Base-by-base conservation (phyloP, 2,888 invertebrate genomes). In the Chrysolina haemoptera region DNA sequence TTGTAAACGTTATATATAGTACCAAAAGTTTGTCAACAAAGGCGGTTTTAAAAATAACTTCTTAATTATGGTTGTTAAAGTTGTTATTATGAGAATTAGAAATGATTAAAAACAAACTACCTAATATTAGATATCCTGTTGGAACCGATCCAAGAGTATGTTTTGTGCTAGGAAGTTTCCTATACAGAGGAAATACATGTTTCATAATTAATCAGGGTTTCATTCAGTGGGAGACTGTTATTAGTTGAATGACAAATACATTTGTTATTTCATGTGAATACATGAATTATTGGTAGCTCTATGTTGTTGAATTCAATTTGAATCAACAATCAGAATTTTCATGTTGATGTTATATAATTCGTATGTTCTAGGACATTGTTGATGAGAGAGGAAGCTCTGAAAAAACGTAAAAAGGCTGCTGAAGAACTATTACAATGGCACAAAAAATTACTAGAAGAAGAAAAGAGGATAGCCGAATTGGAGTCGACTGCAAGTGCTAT, bases 381-480 rank as follows among this genome's bases (percentile, higher is more conserved):
- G 79, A 88, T 89, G 84, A 88, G 89, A 68, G 90, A 90, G 84
- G 86, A 86, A 50, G 89, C 89, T 71, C 82, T 90, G 68, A 85
- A 87, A 70, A 87, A 88, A 79, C 87, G 90, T 22, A 86, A 89
- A 66, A 86, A 89, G 81, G 88, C 88, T 78, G 89, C 89, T 48
- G 90, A 90, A 82, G 88, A 88, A 75, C 82, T 90, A 68, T 82
- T 90, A 79, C 85, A 89, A 87, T 90, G 90, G 90, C 90, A 90
- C 84, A 89, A 89, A 77, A 88, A 89, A 70, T 85, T 91, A 40
- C 86, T 90, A 78, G 88, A 89, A 76, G 90, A 90, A 85, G 90
- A 91, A 84, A 87, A 86, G 70, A 88, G 89, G 79, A 89, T 91
- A 46, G 82, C 86, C 65, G 88, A 89, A 80, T 83, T 90, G 80